phyloP scores from a whole-genome alignment of 2,888 invertebrate species.

The Eueremaeus valkanovi region DNA sequence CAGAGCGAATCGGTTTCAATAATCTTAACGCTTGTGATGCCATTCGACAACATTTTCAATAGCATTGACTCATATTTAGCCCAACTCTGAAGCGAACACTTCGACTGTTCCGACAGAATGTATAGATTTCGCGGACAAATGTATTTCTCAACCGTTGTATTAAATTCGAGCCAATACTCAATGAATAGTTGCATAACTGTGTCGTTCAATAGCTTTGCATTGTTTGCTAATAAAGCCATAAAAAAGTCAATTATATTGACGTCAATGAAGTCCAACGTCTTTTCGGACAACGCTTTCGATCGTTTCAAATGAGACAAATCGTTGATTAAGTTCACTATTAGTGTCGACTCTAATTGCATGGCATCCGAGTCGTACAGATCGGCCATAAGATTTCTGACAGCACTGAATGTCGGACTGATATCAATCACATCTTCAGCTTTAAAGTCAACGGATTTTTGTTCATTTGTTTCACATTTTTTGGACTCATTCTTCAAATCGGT shows the following conservation, averaged over 20 bases:
- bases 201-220: conserved; percentile 11
- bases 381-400: neutral
- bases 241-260: conserved; percentile 21
- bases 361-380: neutral
- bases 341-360: neutral
- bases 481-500: neutral
- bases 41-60: neutral
- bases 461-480: neutral
- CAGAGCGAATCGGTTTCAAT: conserved; percentile 14
- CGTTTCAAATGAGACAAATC: conserved; percentile 5
- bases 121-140: conserved; percentile 32
- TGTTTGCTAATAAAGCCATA: conserved; percentile 21
- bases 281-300: neutral
- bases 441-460: neutral
- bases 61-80: conserved; percentile 31
- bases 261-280: conserved; percentile 28
- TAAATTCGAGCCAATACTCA: conserved; percentile 12
- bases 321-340: neutral
- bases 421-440: neutral
- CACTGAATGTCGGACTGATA: neutral
- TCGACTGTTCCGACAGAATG: neutral
- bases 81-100: conserved; percentile 13
- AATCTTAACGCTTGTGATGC: neutral
- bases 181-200: conserved; percentile 6
- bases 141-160: neutral